phyloP scores from a whole-genome alignment of 2,888 invertebrate genomes.

The Creontiades dilutus region DNA sequence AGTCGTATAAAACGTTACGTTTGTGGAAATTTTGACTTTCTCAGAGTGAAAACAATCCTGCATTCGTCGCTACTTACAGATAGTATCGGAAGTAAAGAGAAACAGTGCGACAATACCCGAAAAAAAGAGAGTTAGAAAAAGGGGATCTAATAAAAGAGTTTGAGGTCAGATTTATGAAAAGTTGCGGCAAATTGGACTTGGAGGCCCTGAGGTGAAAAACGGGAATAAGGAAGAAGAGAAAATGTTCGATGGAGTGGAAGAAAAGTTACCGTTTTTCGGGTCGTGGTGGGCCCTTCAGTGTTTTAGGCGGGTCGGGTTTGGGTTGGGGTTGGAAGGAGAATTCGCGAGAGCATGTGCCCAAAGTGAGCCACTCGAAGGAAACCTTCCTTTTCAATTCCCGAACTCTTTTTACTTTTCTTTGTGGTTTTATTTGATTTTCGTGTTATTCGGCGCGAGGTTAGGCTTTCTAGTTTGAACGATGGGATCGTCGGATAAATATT shows the following conservation, averaged over 20 bases:
- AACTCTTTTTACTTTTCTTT: slow-evolving; percentile 8
- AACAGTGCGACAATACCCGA: too few species aligned
- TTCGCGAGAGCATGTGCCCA: not conserved
- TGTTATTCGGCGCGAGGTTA: not conserved
- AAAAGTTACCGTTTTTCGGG: slow-evolving; percentile 43
- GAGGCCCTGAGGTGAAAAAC: not conserved
- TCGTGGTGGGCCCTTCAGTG: not conserved
- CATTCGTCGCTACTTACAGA: too few species aligned
- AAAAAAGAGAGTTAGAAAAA: slow-evolving; percentile 9
- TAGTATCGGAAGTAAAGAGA: too few species aligned
- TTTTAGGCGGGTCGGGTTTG: not conserved
- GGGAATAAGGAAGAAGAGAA: not conserved
- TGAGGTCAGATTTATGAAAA: slow-evolving; percentile 52
- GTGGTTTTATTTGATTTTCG: not conserved
- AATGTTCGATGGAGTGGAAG: not conserved
- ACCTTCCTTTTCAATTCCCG: not conserved
- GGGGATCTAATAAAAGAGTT: slow-evolving; percentile 56
- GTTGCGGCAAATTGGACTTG: slow-evolving; percentile 54
- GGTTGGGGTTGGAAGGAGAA: not conserved
- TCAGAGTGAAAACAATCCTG: too few species aligned
- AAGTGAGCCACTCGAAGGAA: slow-evolving; percentile 18
- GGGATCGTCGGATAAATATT: too few species aligned
- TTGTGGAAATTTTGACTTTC: too few species aligned
- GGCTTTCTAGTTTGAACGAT: too few species aligned
- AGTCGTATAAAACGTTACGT: too few species aligned